Evolutionary conservation across 1,140 invertebrate genomes (phyloP).

Genomic region (Brachionus asplanchnoidis): DNA sequence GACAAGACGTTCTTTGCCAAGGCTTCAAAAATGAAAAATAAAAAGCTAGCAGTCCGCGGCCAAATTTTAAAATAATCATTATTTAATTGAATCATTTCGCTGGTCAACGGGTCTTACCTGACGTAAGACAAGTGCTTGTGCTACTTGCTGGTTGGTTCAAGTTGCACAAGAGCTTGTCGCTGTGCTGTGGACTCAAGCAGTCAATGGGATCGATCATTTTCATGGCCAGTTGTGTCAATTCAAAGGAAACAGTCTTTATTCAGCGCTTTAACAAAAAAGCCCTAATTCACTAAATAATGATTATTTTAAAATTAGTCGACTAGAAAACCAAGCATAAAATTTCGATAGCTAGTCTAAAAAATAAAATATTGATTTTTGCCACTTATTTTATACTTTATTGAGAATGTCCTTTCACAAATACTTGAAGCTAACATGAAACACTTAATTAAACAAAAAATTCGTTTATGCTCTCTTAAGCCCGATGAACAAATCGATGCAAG

Average conservation of each 20-base stretch:
- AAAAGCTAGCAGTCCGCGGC: not conserved
- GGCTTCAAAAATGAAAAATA: not conserved
- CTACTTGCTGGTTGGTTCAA: not conserved
- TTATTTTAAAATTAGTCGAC: slow-evolving; percentile 34
- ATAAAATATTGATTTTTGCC: slow-evolving; percentile 3
- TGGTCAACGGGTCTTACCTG: not conserved
- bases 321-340: not conserved
- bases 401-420: slow-evolving; percentile 16
- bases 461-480: slow-evolving; percentile 18
- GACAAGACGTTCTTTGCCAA: too few species aligned
- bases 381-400: not conserved
- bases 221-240: not conserved
- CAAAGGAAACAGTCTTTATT: not conserved
- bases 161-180: not conserved
- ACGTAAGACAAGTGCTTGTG: not conserved
- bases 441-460: not conserved
- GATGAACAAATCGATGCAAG: not conserved
- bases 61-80: slow-evolving; percentile 8
- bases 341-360: not conserved
- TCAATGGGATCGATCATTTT: not conserved
- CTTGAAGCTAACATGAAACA: slow-evolving; percentile 2
- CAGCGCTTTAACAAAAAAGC: not conserved
- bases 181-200: not conserved
- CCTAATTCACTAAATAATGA: slow-evolving; percentile 7
- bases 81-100: slow-evolving; percentile 29